A percentile compares a stretch with the other conserved stretches of the same genome.
Conservation (phyloP, 2,888 invertebrate genomes). For the Caenorhabditis afra region DNA sequence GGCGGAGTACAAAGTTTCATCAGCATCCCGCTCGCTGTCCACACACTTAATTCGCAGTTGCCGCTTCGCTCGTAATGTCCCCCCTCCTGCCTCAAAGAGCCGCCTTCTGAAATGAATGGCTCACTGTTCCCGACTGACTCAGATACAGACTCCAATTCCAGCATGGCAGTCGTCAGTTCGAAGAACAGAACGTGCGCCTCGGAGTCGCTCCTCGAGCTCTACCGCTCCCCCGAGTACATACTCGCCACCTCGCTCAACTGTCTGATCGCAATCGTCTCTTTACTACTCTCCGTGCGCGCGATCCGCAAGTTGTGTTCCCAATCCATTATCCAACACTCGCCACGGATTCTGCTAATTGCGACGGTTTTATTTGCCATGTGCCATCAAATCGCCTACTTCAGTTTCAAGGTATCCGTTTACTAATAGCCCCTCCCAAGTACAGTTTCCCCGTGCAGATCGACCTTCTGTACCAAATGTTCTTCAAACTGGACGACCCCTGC, state of each 20-base stretch:
- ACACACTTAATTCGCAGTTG: no score
- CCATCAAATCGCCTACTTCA: slow-evolving; percentile 34
- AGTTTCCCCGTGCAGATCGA: slow-evolving; percentile 10
- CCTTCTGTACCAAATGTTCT: slow-evolving; percentile 25
- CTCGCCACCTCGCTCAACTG: slow-evolving; percentile 12
- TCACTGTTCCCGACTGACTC: no score
- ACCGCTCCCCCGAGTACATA: slow-evolving; percentile 6
- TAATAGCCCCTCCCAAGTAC: neutral
- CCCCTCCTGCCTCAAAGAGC: no score
- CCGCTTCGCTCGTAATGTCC: no score
- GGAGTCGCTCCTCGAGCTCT: slow-evolving; percentile 18
- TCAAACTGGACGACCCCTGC: slow-evolving; percentile 22
- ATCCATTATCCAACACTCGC: slow-evolving; percentile 38
- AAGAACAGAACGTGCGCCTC: slow-evolving; percentile 33
- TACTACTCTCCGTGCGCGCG: slow-evolving; percentile 12
- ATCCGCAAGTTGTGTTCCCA: slow-evolving; percentile 20
- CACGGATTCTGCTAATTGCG: slow-evolving; percentile 37
- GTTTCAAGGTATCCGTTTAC: slow-evolving; percentile 25
- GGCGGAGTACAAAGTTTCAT: no score
- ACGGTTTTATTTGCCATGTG: slow-evolving; percentile 27
- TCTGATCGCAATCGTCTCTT: slow-evolving; percentile 11
- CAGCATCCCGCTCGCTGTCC: no score
- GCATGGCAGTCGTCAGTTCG: slow-evolving; percentile 36
- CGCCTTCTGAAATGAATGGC: no score
- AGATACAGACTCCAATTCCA: neutral